Evolutionary conservation across 1,140 invertebrate species (phyloP).

Genomic region (Oscheius sp.): DNA sequence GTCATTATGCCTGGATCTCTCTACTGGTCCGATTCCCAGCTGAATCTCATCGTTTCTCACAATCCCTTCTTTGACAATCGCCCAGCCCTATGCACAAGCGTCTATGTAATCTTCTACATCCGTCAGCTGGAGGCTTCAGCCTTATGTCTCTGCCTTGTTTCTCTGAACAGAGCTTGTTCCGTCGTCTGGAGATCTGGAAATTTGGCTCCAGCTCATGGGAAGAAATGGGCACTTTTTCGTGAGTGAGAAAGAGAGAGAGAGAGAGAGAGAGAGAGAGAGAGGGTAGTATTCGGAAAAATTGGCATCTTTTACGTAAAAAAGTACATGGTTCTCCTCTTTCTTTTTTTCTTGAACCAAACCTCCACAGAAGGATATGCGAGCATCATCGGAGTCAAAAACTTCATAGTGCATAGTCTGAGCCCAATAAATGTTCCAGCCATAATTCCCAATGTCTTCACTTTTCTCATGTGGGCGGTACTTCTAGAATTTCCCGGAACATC

Average conservation of each 20-base stretch:
- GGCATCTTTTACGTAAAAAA: too few relatives aligned
- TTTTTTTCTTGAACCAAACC: too few relatives aligned
- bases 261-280: too few relatives aligned
- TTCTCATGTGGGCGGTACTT: neutral
- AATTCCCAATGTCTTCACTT: neutral
- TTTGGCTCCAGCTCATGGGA: neutral
- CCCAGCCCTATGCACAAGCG: neutral
- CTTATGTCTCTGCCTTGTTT: neutral
- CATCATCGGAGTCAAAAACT: too few relatives aligned
- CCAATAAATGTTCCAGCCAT: neutral
- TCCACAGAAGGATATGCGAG: too few relatives aligned
- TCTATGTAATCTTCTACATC: neutral
- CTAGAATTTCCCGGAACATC: neutral
- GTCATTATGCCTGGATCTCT: neutral
- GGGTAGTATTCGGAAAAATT: too few relatives aligned
- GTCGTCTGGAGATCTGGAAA: neutral
- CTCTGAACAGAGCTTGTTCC: neutral
- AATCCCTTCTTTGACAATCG: neutral
- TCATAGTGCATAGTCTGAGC: too few relatives aligned
- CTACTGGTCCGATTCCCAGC: neutral
- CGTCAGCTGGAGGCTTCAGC: neutral
- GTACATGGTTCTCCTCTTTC: too few relatives aligned
- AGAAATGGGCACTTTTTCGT: neutral
- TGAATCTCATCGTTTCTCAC: neutral
- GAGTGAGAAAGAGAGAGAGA: too few relatives aligned